Percentiles rank a stretch among this genome's conserved stretches.
These are phyloP conservation scores for Deroplatys truncata DNA, from an alignment of 2,888 invertebrate genomes.

Conservation along the genomic window DNA sequence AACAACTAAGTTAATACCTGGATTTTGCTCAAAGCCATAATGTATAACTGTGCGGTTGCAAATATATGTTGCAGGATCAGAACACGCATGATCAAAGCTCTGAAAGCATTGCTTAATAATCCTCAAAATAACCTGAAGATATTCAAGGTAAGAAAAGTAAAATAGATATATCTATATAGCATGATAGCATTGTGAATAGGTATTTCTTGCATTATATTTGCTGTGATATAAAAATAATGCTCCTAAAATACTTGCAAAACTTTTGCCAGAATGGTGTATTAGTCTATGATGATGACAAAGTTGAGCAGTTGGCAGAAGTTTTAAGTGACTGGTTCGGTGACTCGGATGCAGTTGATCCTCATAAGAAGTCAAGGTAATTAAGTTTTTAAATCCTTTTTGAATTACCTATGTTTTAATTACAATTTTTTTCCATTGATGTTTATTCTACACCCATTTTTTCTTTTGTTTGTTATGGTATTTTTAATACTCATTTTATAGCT, in stretches of 20 bases:
- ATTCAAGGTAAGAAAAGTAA: conserved; percentile 49
- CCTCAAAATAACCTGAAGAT: conserved; percentile 75
- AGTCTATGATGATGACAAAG: conserved; percentile 52
- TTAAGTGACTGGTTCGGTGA: conserved; percentile 44
- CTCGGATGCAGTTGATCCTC: not conserved
- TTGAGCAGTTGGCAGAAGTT: conserved; percentile 46
- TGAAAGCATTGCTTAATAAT: conserved; percentile 56
- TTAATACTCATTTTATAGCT: too few relatives aligned
- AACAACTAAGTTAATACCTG: too few relatives aligned
- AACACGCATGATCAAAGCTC: conserved; percentile 56
- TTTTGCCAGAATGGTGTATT: conserved; percentile 50
- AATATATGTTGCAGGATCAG: conserved; percentile 40
- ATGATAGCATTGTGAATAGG: not conserved
- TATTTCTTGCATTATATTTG: not conserved
- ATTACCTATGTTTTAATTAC: not conserved
- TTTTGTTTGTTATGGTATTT: too few relatives aligned
- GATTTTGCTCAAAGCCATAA: too few relatives aligned
- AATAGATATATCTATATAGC: not conserved
- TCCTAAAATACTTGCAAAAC: not conserved
- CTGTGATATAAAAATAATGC: not conserved
- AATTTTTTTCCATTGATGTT: too few relatives aligned
- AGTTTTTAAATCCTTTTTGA: not conserved
- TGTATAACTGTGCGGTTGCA: too few relatives aligned
- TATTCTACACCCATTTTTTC: too few relatives aligned
- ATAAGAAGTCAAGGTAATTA: not conserved